These are phyloP conservation scores for Heliconius cydno DNA, from an alignment of 2,888 invertebrate species.

Conservation along the genomic window DNA sequence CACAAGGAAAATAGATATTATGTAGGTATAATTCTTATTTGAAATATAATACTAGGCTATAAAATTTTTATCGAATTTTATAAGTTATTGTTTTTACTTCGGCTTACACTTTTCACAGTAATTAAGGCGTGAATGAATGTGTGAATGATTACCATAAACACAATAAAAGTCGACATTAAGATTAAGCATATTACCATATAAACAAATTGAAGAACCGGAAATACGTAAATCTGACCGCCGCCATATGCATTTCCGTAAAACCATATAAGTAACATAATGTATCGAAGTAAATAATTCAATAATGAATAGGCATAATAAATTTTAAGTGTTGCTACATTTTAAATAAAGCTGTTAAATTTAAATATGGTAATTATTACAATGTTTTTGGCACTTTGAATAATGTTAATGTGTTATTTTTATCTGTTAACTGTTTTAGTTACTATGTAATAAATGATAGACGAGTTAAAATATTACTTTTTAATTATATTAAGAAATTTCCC, in stretches of 20 bases:
- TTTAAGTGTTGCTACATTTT: slow-evolving; percentile 16
- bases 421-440: slow-evolving; percentile 11
- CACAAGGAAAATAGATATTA: not conserved
- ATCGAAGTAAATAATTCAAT: not conserved
- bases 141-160: slow-evolving; percentile 1
- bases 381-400: slow-evolving; percentile 25
- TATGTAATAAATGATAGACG: slow-evolving; percentile 1
- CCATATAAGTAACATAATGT: not conserved
- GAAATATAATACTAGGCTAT: not conserved
- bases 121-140: slow-evolving; percentile 1
- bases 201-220: slow-evolving; percentile 13
- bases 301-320: slow-evolving; percentile 19
- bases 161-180: slow-evolving; percentile 20
- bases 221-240: slow-evolving; percentile 3
- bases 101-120: not conserved
- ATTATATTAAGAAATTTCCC: not conserved
- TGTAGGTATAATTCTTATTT: too few species aligned
- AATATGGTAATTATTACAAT: slow-evolving; percentile 27
- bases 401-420: slow-evolving; percentile 20
- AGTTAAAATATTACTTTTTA: not conserved
- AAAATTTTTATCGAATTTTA: not conserved
- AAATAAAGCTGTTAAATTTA: slow-evolving; percentile 28
- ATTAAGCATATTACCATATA: slow-evolving; percentile 6
- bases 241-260: slow-evolving; percentile 4
- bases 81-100: not conserved